phyloP scores from a whole-genome alignment of 2,113 vertebrate species.

The Lanius ludovicianus region DNA sequence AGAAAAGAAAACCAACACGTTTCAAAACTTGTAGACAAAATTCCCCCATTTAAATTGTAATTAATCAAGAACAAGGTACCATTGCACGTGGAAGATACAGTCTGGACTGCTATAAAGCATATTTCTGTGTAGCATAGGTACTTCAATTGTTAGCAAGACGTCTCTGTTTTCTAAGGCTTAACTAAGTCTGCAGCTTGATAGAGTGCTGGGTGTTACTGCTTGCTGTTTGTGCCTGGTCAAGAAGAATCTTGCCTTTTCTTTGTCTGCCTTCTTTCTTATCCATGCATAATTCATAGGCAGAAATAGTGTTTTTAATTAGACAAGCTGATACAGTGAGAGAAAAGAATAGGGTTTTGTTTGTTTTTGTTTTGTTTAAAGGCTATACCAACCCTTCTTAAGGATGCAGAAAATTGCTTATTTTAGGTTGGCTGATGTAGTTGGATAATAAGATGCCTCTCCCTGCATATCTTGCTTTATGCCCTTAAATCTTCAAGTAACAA shows the following conservation, averaged over 20 bases:
- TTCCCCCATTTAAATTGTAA: not conserved
- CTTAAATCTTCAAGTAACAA: not conserved
- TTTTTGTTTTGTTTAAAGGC: not conserved
- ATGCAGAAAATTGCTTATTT: not conserved
- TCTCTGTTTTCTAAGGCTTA: not conserved
- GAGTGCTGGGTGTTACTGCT: not conserved
- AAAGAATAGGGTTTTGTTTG: not conserved
- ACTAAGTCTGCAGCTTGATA: not conserved
- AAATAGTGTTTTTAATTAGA: not conserved
- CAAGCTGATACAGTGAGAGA: not conserved
- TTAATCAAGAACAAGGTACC: not conserved
- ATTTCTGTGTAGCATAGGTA: fast-evolving
- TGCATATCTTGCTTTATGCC: not conserved
- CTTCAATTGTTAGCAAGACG: not conserved
- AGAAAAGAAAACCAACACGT: too few relatives aligned
- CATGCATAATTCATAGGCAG: not conserved
- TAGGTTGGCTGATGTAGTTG: not conserved
- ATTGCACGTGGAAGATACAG: not conserved
- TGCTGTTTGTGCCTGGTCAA: not conserved
- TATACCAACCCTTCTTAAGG: not conserved
- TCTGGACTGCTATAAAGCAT: not conserved
- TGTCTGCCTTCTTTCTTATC: not conserved
- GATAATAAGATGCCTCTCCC: not conserved
- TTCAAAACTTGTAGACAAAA: not conserved
- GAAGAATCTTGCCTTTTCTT: not conserved